Percentiles rank a stretch among this genome's conserved stretches.
These are phyloP conservation scores for Numenius arquata DNA, from an alignment of 2,113 vertebrate species.

Conservation along the genomic window DNA sequence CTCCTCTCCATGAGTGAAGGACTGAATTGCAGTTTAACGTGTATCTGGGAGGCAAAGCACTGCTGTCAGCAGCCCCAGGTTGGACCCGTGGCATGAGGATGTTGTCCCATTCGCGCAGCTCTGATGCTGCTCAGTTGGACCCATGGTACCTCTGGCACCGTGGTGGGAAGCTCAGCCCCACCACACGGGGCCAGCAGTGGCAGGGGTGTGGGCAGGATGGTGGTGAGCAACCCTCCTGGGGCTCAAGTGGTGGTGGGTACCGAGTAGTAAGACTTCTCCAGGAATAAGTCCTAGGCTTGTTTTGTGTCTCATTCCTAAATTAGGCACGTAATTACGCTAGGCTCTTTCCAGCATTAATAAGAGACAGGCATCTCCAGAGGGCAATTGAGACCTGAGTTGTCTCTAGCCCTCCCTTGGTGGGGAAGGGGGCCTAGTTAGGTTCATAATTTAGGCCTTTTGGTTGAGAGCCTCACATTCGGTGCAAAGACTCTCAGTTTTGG, in stretches of 20 bases:
- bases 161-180: neutral
- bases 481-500: neutral
- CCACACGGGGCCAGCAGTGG: rapidly evolving
- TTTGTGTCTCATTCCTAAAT: neutral
- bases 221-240: neutral
- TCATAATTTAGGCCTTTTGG: neutral
- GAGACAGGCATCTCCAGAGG: neutral
- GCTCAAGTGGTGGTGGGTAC: neutral
- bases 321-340: neutral
- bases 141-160: rapidly evolving
- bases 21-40: neutral
- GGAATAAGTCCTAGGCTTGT: neutral
- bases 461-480: neutral
- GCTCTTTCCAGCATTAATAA: neutral
- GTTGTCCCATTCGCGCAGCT: neutral
- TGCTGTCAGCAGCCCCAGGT: neutral
- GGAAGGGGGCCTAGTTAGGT: neutral
- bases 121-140: neutral
- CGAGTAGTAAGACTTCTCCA: neutral
- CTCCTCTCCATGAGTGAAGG: neutral
- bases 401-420: neutral
- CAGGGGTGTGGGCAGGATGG: neutral
- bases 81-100: rapidly evolving
- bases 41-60: neutral
- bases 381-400: neutral